A percentile compares a stretch with the other conserved stretches of the same genome.
These are phyloP conservation scores for Xenus cinereus DNA, from an alignment of 2,113 vertebrate species.

Conservation along the genomic window DNA sequence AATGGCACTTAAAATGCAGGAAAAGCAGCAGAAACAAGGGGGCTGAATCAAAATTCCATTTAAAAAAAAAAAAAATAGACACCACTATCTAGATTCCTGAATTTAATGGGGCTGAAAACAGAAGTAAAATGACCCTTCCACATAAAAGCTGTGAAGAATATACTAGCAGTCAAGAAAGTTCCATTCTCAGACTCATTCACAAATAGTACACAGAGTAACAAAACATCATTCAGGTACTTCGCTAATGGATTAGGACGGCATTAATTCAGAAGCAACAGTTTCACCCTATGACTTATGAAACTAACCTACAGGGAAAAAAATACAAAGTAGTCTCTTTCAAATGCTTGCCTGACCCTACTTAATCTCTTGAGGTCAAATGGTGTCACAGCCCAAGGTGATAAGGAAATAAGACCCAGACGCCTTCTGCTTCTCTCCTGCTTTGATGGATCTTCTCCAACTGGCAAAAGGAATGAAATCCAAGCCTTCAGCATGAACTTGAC, in stretches of 20 bases:
- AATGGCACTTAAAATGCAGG: neutral
- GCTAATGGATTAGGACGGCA: neutral
- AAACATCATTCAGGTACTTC: neutral
- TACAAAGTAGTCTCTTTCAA: neutral
- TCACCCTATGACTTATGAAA: neutral
- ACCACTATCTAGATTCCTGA: neutral
- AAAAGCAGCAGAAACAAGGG: neutral
- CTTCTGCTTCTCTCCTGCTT: neutral
- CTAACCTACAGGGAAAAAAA: neutral
- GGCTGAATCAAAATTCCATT: neutral
- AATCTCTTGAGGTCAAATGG: neutral
- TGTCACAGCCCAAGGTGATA: neutral
- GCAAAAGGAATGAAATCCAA: constrained; percentile 37
- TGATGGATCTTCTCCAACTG: constrained; percentile 39
- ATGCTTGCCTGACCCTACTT: neutral
- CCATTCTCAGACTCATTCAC: neutral
- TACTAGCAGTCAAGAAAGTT: neutral
- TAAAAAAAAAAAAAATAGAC: neutral
- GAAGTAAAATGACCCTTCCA: neutral
- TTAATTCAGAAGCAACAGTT: neutral
- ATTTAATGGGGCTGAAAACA: neutral
- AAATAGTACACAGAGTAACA: neutral
- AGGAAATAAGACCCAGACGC: constrained; percentile 30
- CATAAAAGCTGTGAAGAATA: neutral
- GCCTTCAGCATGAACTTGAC: neutral